These are phyloP conservation scores for Sarcoramphus papa DNA, from an alignment of 2,797 vertebrate species.

Conservation along the genomic window DNA sequence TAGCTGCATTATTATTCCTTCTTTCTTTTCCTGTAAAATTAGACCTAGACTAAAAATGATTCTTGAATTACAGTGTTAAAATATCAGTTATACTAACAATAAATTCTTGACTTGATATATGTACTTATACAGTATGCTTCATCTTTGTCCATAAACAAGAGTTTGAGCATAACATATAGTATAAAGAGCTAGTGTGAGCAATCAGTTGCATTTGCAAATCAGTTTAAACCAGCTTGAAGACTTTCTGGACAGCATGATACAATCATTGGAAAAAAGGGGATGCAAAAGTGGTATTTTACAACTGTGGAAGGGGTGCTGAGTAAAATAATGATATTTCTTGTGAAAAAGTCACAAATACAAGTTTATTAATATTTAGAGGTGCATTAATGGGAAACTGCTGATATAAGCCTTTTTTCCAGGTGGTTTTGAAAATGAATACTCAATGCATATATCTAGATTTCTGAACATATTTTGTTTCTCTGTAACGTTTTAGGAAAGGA, in stretches of 20 bases:
- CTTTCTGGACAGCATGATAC: not conserved
- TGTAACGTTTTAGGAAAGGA: not conserved
- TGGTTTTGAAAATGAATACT: slow-evolving; percentile 9
- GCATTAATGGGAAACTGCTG: not conserved
- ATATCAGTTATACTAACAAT: not conserved
- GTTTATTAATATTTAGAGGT: not conserved
- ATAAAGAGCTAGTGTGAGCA: not conserved
- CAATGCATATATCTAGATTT: not conserved
- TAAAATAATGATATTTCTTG: not conserved
- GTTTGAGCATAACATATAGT: not conserved
- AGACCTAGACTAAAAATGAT: not conserved
- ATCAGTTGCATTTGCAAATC: not conserved
- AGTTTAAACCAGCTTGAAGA: not conserved
- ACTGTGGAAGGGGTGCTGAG: not conserved
- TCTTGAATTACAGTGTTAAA: not conserved
- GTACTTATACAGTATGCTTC: not conserved
- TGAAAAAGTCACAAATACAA: not conserved
- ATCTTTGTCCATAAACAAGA: not conserved
- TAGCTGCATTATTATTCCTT: not conserved
- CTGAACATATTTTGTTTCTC: not conserved
- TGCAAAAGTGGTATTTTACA: not conserved
- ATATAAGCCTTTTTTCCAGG: not conserved
- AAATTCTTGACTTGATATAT: not conserved
- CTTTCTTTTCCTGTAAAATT: not conserved
- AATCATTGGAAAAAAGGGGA: not conserved